Evolutionary conservation across 2,113 vertebrate genomes (phyloP).

Genomic region (Lamprotornis superbus): DNA sequence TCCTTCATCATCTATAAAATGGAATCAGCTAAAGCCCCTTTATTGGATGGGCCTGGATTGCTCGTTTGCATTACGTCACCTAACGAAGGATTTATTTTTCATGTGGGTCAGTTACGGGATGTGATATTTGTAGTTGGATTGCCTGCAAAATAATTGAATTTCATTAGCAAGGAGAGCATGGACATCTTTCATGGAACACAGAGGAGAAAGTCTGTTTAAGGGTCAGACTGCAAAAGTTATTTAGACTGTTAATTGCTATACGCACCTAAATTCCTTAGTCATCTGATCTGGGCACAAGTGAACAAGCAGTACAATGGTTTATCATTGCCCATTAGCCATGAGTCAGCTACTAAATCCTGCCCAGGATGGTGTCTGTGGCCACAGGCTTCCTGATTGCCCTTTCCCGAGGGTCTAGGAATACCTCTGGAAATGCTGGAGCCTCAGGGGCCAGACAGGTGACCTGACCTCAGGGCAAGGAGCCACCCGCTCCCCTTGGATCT

Average conservation of each 20-base stretch:
- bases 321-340: not conserved
- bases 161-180: not conserved
- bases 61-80: not conserved
- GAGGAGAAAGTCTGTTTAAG: not conserved
- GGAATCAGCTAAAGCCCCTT: not conserved
- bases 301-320: not conserved
- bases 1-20: not conserved
- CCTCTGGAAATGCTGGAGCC: not conserved
- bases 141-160: not conserved
- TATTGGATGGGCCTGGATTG: not conserved
- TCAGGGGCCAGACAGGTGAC: not conserved
- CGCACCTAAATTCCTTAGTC: slow-evolving; percentile 42
- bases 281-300: slow-evolving; percentile 7
- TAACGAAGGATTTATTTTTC: slow-evolving; percentile 11
- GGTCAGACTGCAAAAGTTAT: not conserved
- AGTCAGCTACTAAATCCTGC: slow-evolving; percentile 5
- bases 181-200: not conserved
- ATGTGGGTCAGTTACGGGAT: not conserved
- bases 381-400: not conserved
- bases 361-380: not conserved
- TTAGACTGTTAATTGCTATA: not conserved
- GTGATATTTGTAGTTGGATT: not conserved
- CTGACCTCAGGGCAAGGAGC: fast-evolving
- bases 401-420: not conserved
- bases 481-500: no score